Evolutionary conservation across 2,888 invertebrate genomes (phyloP), one percentile per base, ranked within the genome.

Genomic region (Blomia tropicalis): DNA sequence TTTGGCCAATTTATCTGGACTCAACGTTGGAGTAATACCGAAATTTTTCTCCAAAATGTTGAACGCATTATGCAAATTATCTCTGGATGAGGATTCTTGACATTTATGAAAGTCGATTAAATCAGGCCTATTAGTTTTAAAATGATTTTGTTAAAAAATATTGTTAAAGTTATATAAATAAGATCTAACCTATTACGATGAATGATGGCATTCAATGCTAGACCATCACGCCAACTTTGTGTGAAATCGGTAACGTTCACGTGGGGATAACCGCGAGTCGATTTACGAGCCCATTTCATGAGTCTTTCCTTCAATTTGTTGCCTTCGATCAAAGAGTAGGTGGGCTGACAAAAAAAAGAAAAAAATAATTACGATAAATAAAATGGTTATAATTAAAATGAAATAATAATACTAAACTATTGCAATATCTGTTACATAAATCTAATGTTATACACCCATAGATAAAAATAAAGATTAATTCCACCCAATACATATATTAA

Each of bases 1-100:
- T 72, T 93, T 93, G 79, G 98, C 98, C 74, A 99, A 93, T 82
- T 98, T 98, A 85, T 96, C 95, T 69, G 93, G 89, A 78, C 96
- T 95, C 73, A 96, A 81, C 71, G 96, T 83, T 76, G 90, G 82
- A 71, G 95, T 95, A 72, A 98, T 96, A 73, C 93, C 95, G 78
- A 92, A 95, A 77, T 98, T 95, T 74, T 85, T 83, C 78, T 99
- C 96, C 68, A 92, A 93, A 72, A 91, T 82, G 75, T 86, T 84
- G 82, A 98, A 98, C 66, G 96, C 96, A 69, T 83, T 84, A 77
- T 95, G 92, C 77, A 99, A 83, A 70, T 98, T 85, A 77, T 96
- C 93, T 70, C 91, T 83, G 66, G 88, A 85, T 72, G 86, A 84
- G 75, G 87, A 84, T 27, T 72, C 71, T 68, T 76, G 71, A 69